Conservation (phyloP, 1,140 invertebrate genomes). For the Neuroterus valhalla region DNA sequence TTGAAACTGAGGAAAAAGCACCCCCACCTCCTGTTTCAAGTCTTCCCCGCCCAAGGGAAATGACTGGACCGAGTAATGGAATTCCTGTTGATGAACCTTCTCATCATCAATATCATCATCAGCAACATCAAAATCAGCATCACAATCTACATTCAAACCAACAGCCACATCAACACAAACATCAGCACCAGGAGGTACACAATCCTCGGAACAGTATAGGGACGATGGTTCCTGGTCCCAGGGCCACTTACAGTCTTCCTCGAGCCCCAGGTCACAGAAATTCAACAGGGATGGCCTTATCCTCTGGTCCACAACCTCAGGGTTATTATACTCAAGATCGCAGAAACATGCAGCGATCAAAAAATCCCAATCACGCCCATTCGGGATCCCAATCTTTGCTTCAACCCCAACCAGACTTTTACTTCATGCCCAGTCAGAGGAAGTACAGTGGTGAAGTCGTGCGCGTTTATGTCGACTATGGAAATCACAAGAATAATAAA, state of each 20-base stretch:
- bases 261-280: constrained; percentile 67
- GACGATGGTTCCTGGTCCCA: constrained; percentile 64
- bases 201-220: constrained; percentile 46
- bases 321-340: constrained; percentile 77
- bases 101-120: constrained; percentile 46
- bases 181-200: constrained; percentile 38
- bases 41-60: constrained; percentile 71
- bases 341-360: constrained; percentile 57
- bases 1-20: constrained; percentile 85
- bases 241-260: constrained; percentile 73
- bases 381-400: constrained; percentile 37
- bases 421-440: constrained; percentile 95
- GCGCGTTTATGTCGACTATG: constrained; percentile 91
- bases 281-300: constrained; percentile 45
- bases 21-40: constrained; percentile 68
- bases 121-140: constrained; percentile 61
- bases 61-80: constrained; percentile 56
- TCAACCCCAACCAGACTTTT: constrained; percentile 86
- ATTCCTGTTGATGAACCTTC: constrained; percentile 47
- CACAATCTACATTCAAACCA: constrained; percentile 69
- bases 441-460: constrained; percentile 95
- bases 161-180: constrained; percentile 44
- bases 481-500: constrained; percentile 67
- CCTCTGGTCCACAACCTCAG: constrained; percentile 55
- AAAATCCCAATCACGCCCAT: constrained; percentile 37